Base-by-base conservation (phyloP, 2,113 vertebrate genomes). In the Aramus guarauna region DNA sequence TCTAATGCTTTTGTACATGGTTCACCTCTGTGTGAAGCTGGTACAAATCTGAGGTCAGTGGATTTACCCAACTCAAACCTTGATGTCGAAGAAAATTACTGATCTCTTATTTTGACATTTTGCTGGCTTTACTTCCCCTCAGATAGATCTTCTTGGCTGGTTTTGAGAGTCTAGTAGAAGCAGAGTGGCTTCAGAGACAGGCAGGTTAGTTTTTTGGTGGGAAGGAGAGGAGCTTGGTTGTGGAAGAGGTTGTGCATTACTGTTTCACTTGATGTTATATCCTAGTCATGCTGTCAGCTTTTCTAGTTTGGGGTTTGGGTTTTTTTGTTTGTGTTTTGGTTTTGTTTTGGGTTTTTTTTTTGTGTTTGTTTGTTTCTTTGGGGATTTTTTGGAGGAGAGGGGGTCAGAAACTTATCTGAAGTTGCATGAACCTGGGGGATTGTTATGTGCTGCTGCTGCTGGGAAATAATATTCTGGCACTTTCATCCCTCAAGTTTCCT, bases 241-340 rank as follows among this genome's bases (percentile, higher is more conserved):
- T 16, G 36, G 53, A 83, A 73, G 22, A 56, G 29, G 11, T 12
- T 68, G 14, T 22, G 29, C 24, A 36, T 36, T 53, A 24, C 12
- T 41, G 15, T 43, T 23, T 29, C 32, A 15, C 29, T 39, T 29
- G 32, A 30, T 66, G 26, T 17, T 48, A 37, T 48, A 68, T 12
- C 5, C 11, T 0, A 0, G 10, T 59, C 50, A 30, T 73, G 9
- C 11, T 73, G 32, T 24, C 64, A 75, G 29, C 29, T 58, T 71
- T 59, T 62, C 11, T 12, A 32, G 20, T 16, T 48, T 48, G 21
- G 47, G 20, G 43, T 88, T 32, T 24, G 43, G 13, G 43, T 43
- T 43, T 43, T 14, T 16, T 43, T n/a, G n/a, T n/a, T n/a, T n/a
- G n/a, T 12, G 43, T 12, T 48, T 48, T 48, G 47, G 47, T 29